Evolutionary conservation across 2,113 vertebrate genomes (phyloP).

Genomic region (Crotalus helleri): DNA sequence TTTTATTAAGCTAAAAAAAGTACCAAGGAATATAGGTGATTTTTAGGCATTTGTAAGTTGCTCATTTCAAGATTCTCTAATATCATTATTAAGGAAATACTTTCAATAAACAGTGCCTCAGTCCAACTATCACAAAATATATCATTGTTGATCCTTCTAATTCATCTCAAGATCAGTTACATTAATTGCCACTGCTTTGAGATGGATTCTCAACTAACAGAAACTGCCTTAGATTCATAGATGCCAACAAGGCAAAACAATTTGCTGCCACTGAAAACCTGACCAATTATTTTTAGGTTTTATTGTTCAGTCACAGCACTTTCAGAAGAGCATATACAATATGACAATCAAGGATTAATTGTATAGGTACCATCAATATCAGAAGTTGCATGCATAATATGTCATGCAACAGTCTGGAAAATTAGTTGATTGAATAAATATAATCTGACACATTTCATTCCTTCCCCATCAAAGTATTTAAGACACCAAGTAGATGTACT

Average conservation of each 20-base stretch:
- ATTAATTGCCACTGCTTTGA: neutral
- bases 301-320: slow-evolving; percentile 2
- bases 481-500: neutral
- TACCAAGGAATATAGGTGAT: neutral
- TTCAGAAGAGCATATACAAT: neutral
- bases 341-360: slow-evolving; percentile 2
- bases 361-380: slow-evolving; percentile 13
- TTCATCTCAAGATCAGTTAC: neutral
- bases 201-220: neutral
- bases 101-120: neutral
- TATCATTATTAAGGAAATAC: neutral
- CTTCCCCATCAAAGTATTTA: neutral
- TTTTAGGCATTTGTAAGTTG: neutral
- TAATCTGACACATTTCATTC: neutral
- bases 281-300: slow-evolving; percentile 8
- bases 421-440: slow-evolving; percentile 22
- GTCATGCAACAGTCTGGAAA: slow-evolving; percentile 15
- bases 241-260: neutral
- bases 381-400: slow-evolving; percentile 17
- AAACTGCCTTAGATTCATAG: slow-evolving; percentile 14
- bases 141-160: neutral
- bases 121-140: neutral
- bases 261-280: slow-evolving; percentile 12
- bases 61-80: neutral
- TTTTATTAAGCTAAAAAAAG: neutral